phyloP scores from a whole-genome alignment of 2,113 vertebrate species.

The Anser cygnoides region DNA sequence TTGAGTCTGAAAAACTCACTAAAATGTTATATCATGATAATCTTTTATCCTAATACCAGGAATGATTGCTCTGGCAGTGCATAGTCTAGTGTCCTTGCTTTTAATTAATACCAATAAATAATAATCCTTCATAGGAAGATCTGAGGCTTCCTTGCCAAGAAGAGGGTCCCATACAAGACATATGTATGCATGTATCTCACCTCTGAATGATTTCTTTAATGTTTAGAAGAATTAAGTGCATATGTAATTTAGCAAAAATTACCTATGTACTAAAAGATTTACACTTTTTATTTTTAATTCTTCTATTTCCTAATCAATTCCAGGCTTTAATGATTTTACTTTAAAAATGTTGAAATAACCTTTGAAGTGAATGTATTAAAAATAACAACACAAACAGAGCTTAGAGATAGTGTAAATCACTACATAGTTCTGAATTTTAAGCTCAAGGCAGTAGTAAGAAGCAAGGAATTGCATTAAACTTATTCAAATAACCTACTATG shows the following conservation, averaged over 20 bases:
- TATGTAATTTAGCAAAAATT: not conserved
- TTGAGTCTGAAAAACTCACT: not conserved
- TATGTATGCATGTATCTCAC: fast-evolving
- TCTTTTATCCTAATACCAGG: not conserved
- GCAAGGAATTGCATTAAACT: slow-evolving; percentile 43
- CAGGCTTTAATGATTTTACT: not conserved
- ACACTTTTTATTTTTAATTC: not conserved
- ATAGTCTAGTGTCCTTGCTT: not conserved
- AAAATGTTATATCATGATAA: not conserved
- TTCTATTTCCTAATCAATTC: slow-evolving; percentile 32
- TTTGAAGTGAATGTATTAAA: slow-evolving; percentile 37
- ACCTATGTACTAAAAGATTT: not conserved
- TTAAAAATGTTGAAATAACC: slow-evolving; percentile 12
- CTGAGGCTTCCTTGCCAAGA: not conserved
- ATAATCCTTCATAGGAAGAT: not conserved
- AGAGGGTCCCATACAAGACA: not conserved
- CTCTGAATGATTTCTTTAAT: not conserved
- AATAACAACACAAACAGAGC: not conserved
- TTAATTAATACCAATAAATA: not conserved
- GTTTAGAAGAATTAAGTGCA: not conserved
- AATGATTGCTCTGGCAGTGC: not conserved
- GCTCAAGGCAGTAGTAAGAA: slow-evolving; percentile 57
- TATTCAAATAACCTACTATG: slow-evolving; percentile 38
- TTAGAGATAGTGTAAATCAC: not conserved
- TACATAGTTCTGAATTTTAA: slow-evolving; percentile 22